These are phyloP conservation scores for Schrankia costaestrigalis DNA, from an alignment of 2,888 invertebrate species.

Conservation along the genomic window DNA sequence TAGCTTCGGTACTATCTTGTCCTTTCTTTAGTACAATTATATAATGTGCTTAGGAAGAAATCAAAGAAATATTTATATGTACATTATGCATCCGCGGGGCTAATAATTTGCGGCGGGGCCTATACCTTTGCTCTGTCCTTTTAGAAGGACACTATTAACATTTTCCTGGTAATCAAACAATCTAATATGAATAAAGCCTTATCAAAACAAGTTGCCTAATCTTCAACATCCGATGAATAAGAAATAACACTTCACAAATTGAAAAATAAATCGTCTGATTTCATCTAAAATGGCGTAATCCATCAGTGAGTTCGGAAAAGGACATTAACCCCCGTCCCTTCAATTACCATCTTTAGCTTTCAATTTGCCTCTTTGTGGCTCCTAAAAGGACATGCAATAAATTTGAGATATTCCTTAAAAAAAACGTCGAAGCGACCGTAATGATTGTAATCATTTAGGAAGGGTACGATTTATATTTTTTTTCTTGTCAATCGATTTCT, in stretches of 20 bases:
- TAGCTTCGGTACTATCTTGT: too few relatives aligned
- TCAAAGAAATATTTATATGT: too few relatives aligned
- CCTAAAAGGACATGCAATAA: constrained; percentile 57
- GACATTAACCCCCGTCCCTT: constrained; percentile 71
- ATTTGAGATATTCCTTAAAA: constrained; percentile 43
- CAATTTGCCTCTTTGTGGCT: constrained; percentile 74
- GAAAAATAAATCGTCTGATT: constrained; percentile 54
- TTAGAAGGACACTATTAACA: too few relatives aligned
- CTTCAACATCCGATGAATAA: constrained; percentile 14
- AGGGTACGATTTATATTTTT: too few relatives aligned
- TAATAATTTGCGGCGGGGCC: too few relatives aligned
- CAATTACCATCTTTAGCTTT: constrained; percentile 79
- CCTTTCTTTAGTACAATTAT: too few relatives aligned
- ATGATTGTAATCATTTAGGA: constrained; percentile 14
- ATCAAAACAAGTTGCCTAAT: constrained; percentile 6
- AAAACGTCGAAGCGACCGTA: constrained; percentile 8
- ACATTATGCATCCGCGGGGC: too few relatives aligned
- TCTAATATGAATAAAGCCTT: background rate
- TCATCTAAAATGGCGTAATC: constrained; percentile 66
- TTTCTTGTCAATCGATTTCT: too few relatives aligned
- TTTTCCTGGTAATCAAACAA: too few relatives aligned
- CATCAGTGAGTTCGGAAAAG: constrained; percentile 64
- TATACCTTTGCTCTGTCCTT: too few relatives aligned
- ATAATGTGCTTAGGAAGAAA: too few relatives aligned
- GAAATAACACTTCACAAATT: constrained; percentile 26